Evolutionary conservation across 2,797 vertebrate species (phyloP).

Genomic region (Tamandua tetradactyla): DNA sequence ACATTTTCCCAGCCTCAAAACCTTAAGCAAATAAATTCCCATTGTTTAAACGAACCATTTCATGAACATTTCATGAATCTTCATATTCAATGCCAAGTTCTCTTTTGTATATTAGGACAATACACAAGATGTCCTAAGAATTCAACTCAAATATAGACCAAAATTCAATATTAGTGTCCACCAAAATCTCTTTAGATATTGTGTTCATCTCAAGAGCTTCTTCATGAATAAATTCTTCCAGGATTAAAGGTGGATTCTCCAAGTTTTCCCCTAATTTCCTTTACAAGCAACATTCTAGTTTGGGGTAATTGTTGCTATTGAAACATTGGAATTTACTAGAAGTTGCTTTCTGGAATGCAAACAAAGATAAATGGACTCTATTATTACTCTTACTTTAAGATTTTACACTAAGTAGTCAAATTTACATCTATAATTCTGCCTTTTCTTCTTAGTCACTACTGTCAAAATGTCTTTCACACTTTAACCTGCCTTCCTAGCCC

Average conservation of each 20-base stretch:
- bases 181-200: background rate
- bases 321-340: background rate
- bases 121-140: background rate
- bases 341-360: background rate
- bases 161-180: background rate
- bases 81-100: background rate
- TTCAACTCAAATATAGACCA: background rate
- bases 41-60: too few relatives aligned
- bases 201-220: background rate
- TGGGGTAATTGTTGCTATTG: background rate
- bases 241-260: background rate
- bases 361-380: background rate
- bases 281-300: background rate
- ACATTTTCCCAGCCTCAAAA: too few relatives aligned
- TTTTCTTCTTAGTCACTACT: background rate
- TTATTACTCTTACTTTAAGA: background rate
- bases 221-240: background rate
- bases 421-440: background rate
- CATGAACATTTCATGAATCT: background rate
- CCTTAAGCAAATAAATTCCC: too few relatives aligned
- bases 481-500: background rate
- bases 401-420: background rate
- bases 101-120: too few relatives aligned
- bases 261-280: background rate
- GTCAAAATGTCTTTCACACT: background rate